Evolutionary conservation across 2,113 vertebrate genomes (phyloP).

Genomic region (Carassius auratus): DNA sequence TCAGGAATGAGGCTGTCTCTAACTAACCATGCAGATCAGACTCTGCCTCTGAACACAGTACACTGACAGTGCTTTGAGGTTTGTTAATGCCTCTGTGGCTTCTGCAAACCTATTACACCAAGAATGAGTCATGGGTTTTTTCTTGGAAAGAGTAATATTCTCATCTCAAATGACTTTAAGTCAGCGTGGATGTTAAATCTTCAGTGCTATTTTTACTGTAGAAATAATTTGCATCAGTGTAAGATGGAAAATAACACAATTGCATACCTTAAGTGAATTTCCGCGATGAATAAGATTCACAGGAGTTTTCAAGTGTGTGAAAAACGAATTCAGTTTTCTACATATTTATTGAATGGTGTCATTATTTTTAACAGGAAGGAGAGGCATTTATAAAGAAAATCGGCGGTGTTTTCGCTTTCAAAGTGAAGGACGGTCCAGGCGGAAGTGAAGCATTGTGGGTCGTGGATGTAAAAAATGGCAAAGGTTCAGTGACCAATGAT

Average conservation of each 20-base stretch:
- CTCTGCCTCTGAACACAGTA: neutral
- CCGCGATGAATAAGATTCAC: neutral
- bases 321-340: neutral
- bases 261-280: neutral
- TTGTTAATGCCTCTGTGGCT: neutral
- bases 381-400: conserved; percentile 90
- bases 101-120: neutral
- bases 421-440: conserved; percentile 88
- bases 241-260: neutral
- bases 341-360: neutral
- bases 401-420: conserved; percentile 90
- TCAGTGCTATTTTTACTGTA: neutral
- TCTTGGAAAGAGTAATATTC: neutral
- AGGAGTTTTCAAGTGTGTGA: neutral
- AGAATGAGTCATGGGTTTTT: neutral
- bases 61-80: neutral
- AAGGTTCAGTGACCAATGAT: conserved; percentile 82
- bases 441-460: conserved; percentile 90
- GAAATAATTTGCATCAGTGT: neutral
- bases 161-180: neutral
- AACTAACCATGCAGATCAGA: too few relatives aligned
- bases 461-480: conserved; percentile 91
- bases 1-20: neutral
- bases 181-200: neutral
- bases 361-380: conserved; percentile 80